These are phyloP conservation scores for Bombus cullumanus DNA, from an alignment of 1,140 invertebrate species.

Conservation along the genomic window DNA sequence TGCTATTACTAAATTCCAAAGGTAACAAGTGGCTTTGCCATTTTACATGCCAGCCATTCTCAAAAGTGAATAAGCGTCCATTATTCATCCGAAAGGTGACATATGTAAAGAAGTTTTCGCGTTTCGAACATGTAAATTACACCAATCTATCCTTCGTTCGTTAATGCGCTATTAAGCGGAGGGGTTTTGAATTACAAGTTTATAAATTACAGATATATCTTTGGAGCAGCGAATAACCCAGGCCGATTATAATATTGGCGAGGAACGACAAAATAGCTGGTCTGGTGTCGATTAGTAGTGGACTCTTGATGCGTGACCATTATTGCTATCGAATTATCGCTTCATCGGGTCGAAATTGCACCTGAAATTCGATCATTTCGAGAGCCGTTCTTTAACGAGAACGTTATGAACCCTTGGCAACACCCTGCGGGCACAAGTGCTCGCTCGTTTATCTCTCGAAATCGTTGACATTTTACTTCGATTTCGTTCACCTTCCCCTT, in stretches of 20 bases:
- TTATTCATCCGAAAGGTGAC: background rate
- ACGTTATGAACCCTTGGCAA: background rate
- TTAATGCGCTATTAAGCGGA: constrained; percentile 42
- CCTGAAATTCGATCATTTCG: constrained; percentile 34
- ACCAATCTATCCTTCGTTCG: background rate
- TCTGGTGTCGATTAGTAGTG: constrained; percentile 45
- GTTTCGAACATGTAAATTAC: constrained; percentile 37
- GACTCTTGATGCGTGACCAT: constrained; percentile 29
- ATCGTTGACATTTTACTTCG: background rate
- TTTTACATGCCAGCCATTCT: background rate
- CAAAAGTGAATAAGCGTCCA: constrained; percentile 18
- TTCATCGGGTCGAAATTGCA: background rate
- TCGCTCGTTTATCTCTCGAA: background rate
- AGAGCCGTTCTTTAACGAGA: constrained; percentile 5
- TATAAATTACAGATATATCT: constrained; percentile 20
- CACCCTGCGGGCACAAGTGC: background rate
- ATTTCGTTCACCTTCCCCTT: background rate
- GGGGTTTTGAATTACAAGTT: constrained; percentile 30
- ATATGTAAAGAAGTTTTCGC: constrained; percentile 36
- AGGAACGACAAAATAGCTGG: constrained; percentile 41
- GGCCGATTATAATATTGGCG: constrained; percentile 51
- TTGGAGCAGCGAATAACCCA: background rate
- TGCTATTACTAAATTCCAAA: constrained; percentile 19
- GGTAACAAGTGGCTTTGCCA: background rate
- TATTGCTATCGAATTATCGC: constrained; percentile 40